Evolutionary conservation across 2,797 vertebrate genomes (phyloP).

Genomic region (Sebastes iracundus): DNA sequence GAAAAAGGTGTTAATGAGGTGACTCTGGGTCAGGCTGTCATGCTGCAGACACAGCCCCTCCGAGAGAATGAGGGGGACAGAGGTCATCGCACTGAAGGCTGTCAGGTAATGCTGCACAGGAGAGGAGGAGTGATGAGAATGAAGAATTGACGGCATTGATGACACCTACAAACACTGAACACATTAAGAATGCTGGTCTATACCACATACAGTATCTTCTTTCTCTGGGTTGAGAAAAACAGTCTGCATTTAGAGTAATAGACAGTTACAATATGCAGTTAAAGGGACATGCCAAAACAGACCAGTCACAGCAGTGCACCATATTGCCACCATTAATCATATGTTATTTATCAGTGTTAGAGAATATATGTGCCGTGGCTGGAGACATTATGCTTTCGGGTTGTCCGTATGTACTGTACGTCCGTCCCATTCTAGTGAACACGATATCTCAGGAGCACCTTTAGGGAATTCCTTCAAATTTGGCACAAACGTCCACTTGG

Average conservation of each 20-base stretch:
- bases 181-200: background rate
- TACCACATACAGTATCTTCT: too few species aligned
- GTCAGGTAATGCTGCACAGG: constrained; percentile 90
- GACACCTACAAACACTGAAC: background rate
- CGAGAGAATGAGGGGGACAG: constrained; percentile 91
- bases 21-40: constrained; percentile 90
- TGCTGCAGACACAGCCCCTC: constrained; percentile 91
- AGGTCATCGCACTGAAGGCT: constrained; percentile 89
- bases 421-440: too few species aligned
- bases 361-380: too few species aligned
- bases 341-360: background rate
- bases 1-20: constrained; percentile 94
- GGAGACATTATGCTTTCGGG: too few species aligned
- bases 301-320: background rate
- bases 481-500: too few species aligned
- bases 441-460: too few species aligned
- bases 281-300: background rate
- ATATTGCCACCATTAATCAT: background rate
- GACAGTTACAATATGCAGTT: background rate
- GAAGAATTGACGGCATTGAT: background rate
- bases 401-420: too few species aligned
- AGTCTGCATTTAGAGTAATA: background rate
- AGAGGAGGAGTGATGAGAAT: background rate
- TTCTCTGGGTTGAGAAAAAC: background rate
- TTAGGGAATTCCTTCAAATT: too few species aligned